phyloP scores from a whole-genome alignment of 2,113 vertebrate species.

The Ibidorhyncha struthersii region DNA sequence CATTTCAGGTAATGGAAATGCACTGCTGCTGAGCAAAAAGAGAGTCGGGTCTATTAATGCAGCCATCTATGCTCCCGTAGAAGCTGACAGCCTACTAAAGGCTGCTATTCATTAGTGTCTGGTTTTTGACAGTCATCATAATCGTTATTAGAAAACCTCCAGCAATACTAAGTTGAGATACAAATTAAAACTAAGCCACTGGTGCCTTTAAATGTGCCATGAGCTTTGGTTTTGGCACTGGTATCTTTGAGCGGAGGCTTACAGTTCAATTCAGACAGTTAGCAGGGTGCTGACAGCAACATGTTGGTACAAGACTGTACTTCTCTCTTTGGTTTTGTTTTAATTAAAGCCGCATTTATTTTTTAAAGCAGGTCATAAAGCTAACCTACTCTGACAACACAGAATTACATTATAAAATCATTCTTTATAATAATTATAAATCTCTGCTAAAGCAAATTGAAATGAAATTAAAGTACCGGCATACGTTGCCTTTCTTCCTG shows the following conservation, averaged over 20 bases:
- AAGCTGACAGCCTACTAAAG: neutral
- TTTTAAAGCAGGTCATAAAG: conserved; percentile 71
- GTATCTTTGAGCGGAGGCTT: neutral
- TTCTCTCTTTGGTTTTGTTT: conserved; percentile 70
- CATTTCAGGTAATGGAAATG: neutral
- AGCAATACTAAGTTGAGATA: conserved; percentile 10
- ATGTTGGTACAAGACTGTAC: conserved; percentile 69
- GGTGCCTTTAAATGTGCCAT: conserved; percentile 55
- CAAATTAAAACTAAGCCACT: conserved; percentile 44
- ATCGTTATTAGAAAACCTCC: conserved; percentile 28
- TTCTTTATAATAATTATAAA: conserved; percentile 65
- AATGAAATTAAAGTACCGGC: conserved; percentile 40
- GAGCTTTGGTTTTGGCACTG: conserved; percentile 51
- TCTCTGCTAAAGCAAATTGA: conserved; percentile 61
- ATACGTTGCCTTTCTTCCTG: neutral
- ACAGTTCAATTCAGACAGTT: conserved; percentile 62
- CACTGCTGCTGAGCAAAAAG: neutral
- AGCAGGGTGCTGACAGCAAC: conserved; percentile 74
- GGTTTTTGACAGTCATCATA: neutral
- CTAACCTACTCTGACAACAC: conserved; percentile 66
- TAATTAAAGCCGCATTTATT: conserved; percentile 72
- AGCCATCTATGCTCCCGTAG: neutral
- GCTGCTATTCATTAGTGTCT: neutral
- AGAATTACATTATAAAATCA: conserved; percentile 60
- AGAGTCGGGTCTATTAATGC: neutral